Evolutionary conservation across 2,888 invertebrate species (phyloP), one percentile per base, ranked within the genome.

Genomic region (Andrena dorsata): DNA sequence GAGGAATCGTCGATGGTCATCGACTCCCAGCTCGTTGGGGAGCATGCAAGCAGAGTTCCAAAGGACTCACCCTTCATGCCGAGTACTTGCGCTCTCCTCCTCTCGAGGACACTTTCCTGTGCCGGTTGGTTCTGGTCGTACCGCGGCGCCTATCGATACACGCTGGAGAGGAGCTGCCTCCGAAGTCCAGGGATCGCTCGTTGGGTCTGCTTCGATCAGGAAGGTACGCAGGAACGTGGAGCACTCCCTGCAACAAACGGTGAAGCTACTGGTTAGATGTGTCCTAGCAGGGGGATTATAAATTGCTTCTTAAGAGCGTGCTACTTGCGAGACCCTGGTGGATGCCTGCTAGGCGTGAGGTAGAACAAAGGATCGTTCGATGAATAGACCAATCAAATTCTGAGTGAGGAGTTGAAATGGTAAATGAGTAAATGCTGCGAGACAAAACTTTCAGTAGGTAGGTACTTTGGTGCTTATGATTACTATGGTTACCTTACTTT

Each of bases 1-100:
- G 58, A 58, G 58, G 16, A 16, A 28, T 51, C 30, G 30, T 41
- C 47, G 69, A 61, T 63, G 70, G n/a, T 10, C 30, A n/a, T 32
- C n/a, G 72, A 58, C 28, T 26, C 47, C 13, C 1, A 32, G 20
- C 10, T 16, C 30, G 30, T 63, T 28, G n/a, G 4, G 8, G 61
- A 41, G 63, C 76, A 30, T 63, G 47, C 20, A 30, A 6, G 49
- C 32, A 3, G 63, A 76, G 20, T 65, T 77, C 32, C 30, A 80
- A 78, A 78, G 80, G 78, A 78, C 80, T 77, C 71, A 80, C 80
- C 78, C 80, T 80, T 80, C 80, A 80, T 80, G 78, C 80, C 80
- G 80, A 80, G 80, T 78, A 78, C 71, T 80, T 80, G 80, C 78
- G n/a, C 78, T 72, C 80, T 78, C 79, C 79, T 66, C 61, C 53